Evolutionary conservation across 2,113 vertebrate species (phyloP).

Genomic region (Stigmatopora nigra): DNA sequence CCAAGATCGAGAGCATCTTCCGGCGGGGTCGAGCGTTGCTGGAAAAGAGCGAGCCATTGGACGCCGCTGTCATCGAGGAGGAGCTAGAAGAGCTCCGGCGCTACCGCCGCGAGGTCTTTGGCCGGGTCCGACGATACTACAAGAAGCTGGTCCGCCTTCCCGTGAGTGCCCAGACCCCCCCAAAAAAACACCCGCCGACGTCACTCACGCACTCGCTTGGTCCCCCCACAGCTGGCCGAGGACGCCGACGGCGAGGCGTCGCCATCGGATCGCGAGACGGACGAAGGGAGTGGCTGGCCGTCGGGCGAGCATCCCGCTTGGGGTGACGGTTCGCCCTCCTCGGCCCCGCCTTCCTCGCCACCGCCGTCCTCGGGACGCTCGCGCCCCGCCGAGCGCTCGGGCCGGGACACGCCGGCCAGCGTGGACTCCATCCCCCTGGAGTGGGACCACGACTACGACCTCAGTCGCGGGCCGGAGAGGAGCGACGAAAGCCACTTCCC

Average conservation of each 20-base stretch:
- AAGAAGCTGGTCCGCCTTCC: slow-evolving; percentile 88
- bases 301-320: slow-evolving; percentile 77
- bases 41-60: slow-evolving; percentile 90
- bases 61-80: slow-evolving; percentile 91
- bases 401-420: slow-evolving; percentile 89
- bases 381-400: slow-evolving; percentile 81
- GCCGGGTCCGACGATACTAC: slow-evolving; percentile 90
- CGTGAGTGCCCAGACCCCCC: slow-evolving; percentile 56
- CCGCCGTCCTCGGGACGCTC: slow-evolving; percentile 87
- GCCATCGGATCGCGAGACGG: slow-evolving; percentile 87
- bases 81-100: slow-evolving; percentile 88
- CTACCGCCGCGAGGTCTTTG: slow-evolving; percentile 95
- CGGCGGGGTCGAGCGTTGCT: slow-evolving; percentile 85
- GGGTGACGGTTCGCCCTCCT: slow-evolving; percentile 77
- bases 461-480: slow-evolving; percentile 90
- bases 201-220: neutral
- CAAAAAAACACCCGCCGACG: too few species aligned
- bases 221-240: slow-evolving; percentile 76
- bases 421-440: slow-evolving; percentile 96
- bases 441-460: slow-evolving; percentile 98
- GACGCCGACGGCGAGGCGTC: slow-evolving; percentile 80
- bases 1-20: slow-evolving; percentile 85
- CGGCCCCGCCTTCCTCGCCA: slow-evolving; percentile 84
- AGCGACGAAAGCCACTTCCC: slow-evolving; percentile 75
- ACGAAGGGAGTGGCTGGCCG: slow-evolving; percentile 83